Evolutionary conservation across 2,888 invertebrate species (phyloP).

Genomic region (Leptogaster cylindrica): DNA sequence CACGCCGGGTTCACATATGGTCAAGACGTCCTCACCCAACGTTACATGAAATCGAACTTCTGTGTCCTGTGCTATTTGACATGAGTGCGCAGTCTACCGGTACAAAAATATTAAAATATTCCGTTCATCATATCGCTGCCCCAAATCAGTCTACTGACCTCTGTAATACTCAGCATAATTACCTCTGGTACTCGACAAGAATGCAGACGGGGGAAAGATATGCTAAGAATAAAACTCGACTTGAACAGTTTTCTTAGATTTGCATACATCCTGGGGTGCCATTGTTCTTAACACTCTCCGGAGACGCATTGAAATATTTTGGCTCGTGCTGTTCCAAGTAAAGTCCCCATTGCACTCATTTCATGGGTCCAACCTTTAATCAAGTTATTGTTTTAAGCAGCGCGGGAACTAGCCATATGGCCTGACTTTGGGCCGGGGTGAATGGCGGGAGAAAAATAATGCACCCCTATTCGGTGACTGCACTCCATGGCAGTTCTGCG

Average conservation of each 20-base stretch:
- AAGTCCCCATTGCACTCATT: constrained; percentile 27
- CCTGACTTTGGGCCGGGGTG: not conserved
- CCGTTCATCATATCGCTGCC: constrained; percentile 8
- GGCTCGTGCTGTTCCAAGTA: constrained; percentile 41
- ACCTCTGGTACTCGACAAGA: not conserved
- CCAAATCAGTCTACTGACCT: constrained; percentile 21
- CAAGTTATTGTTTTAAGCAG: constrained; percentile 45
- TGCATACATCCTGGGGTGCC: constrained; percentile 28
- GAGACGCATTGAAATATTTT: constrained; percentile 32
- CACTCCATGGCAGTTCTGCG: constrained; percentile 17
- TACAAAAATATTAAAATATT: constrained; percentile 19
- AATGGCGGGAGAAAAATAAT: constrained; percentile 10
- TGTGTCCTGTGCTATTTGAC: not conserved
- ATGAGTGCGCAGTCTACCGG: constrained; percentile 6
- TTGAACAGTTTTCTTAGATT: constrained; percentile 27
- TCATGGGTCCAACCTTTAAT: constrained; percentile 40
- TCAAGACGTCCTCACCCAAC: constrained; percentile 19
- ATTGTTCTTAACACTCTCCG: constrained; percentile 9
- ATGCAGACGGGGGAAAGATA: not conserved
- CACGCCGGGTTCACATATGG: constrained; percentile 12
- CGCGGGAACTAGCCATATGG: constrained; percentile 30
- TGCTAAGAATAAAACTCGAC: constrained; percentile 22
- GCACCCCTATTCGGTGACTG: constrained; percentile 4
- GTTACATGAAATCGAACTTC: not conserved
- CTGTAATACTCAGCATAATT: constrained; percentile 7